A percentile compares a stretch with the other conserved stretches of the same genome.
Conservation (phyloP, 2,888 invertebrate genomes). For the Lucinisca nassula region DNA sequence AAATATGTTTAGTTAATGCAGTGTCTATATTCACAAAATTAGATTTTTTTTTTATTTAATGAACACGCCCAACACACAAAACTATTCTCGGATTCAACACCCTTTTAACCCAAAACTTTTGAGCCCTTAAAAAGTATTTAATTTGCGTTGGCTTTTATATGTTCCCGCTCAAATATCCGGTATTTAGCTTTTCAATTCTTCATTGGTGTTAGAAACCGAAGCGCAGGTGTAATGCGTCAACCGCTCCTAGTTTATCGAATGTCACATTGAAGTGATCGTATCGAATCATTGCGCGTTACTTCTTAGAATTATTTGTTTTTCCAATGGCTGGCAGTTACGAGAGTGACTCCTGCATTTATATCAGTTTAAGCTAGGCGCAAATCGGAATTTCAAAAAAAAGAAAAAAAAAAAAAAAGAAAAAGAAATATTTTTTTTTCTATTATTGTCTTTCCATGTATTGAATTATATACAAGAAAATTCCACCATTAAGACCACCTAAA, state of each 20-base stretch:
- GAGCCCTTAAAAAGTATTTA: neutral
- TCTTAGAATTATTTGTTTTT: neutral
- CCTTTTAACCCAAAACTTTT: neutral
- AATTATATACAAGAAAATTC: no score
- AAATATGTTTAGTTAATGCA: no score
- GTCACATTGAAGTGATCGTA: neutral
- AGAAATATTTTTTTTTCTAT: no score
- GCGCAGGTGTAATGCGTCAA: slow-evolving; percentile 9
- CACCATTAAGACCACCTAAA: no score
- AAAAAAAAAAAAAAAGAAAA: neutral
- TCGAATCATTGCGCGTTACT: neutral
- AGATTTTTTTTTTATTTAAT: no score
- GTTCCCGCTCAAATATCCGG: neutral
- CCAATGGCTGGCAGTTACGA: neutral
- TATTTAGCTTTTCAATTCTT: neutral
- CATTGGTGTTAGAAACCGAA: neutral
- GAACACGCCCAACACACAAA: no score
- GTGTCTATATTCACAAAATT: no score
- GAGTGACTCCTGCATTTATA: slow-evolving; percentile 2
- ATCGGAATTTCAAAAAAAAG: neutral
- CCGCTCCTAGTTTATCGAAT: slow-evolving; percentile 9
- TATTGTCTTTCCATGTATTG: no score
- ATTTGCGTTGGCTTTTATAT: neutral
- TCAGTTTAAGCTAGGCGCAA: neutral
- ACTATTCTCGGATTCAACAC: neutral